Evolutionary conservation across 2,113 vertebrate species (phyloP), one percentile per base, ranked within the genome.

Genomic region (Cnemophilus loriae): DNA sequence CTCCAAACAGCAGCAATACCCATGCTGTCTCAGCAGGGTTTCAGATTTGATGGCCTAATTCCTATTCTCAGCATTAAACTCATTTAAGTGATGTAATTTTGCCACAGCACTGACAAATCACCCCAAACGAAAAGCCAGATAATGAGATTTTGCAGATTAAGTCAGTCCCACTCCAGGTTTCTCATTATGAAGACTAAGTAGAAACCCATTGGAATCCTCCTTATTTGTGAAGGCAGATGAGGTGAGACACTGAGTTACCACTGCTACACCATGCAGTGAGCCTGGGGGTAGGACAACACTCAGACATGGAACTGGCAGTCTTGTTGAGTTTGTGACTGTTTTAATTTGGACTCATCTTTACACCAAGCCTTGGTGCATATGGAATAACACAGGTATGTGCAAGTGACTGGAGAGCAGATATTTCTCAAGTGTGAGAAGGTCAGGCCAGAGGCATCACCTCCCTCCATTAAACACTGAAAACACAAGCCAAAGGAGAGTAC

Each of bases 131-230:
- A 96, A 94, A 42, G 50, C 60, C 65, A 46, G 27, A 57, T 87
- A 91, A 95, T 90, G 80, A 95, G 96, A 90, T 95, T 89, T 81
- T 84, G 37, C 42, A 89, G 84, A 84, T 86, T 92, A 94, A 80
- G 49, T 59, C 61, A 44, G 56, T 65, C 70, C 59, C 65, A 39
- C 46, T 46, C 35, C 52, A 47, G 60, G 52, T 63, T 87, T 92
- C 64, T 87, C 80, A 77, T 93, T 63, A 77, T 24, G 52, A 89
- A 69, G 59, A 84, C 53, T 19, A 52, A 50, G 77, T 33, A 70
- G 71, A 84, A 91, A 78, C n/a, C 64, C 47, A 3, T 13, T 78
- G 78, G 90, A 81, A 94, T 74, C 84, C 37, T 68, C 57, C 41
- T 87, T 42, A 33, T 74, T 92, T 53, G 77, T 78, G 64, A 80